Conservation (phyloP, 1,140 invertebrate genomes). For the Stenopsyche tienmushanensis region DNA sequence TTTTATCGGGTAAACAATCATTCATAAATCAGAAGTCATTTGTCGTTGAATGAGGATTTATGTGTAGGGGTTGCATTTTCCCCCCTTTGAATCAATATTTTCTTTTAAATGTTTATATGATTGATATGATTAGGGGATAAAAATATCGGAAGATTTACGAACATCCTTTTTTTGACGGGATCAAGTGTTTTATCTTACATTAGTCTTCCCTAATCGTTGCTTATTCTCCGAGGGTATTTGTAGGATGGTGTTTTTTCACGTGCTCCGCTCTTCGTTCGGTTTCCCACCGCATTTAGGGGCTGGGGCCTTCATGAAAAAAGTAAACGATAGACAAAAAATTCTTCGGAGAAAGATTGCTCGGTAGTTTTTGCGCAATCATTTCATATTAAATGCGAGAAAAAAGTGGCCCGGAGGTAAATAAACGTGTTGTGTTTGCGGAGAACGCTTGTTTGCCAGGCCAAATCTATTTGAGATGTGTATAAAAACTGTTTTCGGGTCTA, state of each 20-base stretch:
- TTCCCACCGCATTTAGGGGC: background rate
- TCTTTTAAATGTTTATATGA: too few species aligned
- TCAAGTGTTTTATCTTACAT: constrained; percentile 17
- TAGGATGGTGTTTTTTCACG: constrained; percentile 4
- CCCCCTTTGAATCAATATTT: too few species aligned
- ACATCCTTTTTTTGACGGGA: background rate
- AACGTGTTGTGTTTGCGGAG: background rate
- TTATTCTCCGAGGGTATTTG: constrained; percentile 10
- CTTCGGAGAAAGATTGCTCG: background rate
- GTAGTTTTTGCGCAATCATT: constrained; percentile 4
- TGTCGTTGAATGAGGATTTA: too few species aligned
- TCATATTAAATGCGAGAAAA: constrained; percentile 16
- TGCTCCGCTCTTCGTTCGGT: background rate
- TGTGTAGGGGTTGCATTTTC: too few species aligned
- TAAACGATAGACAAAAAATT: background rate
- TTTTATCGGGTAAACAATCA: too few species aligned
- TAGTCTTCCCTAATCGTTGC: constrained; percentile 18
- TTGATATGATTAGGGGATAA: too few species aligned
- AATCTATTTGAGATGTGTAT: background rate
- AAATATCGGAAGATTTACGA: too few species aligned
- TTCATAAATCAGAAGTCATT: too few species aligned
- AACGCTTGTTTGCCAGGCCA: background rate
- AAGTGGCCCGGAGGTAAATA: background rate
- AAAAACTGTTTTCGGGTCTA: background rate
- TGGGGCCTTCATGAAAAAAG: background rate